Evolutionary conservation across 2,113 vertebrate species (phyloP), one percentile per base, ranked within the genome.

Genomic region (Actenoides lindsayi): DNA sequence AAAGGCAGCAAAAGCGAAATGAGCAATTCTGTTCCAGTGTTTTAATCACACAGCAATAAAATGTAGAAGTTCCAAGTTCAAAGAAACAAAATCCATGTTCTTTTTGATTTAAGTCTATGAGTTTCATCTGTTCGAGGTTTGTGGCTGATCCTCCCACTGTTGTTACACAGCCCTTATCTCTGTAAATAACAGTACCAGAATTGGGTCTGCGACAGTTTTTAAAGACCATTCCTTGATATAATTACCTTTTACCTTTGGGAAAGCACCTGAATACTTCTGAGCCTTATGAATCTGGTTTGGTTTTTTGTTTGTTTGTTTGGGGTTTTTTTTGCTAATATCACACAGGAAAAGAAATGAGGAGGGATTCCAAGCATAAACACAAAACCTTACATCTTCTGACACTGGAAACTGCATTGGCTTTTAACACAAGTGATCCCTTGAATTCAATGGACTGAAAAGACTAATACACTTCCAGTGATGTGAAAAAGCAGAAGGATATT

Each of bases 351-450:
- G 42, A 74, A 88, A 39, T 1, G 2, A 89, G 42, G 74, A 93
- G 41, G 31, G 64, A 89, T 82, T 59, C 50, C 50, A 91, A 48
- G 20, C 75, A 78, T 39, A 77, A 94, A 96, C 87, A 89, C 27
- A 88, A 96, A 97, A 87, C 46, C 63, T 94, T 95, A 91, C 31
- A 50, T 96, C 82, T 97, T 96, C 87, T 96, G 96, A 97, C 81
- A 90, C 30, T 83, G 92, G 87, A 93, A 96, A 97, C 69, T 30
- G 46, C 88, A 89, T 3, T 97, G 97, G 97, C 97, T 98, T 98
- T 97, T 98, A 97, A 95, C 73, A 27, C 96, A 90, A 98, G 65
- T 93, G 92, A 98, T 97, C 89, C 93, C 84, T 93, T 87, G 83
- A 97, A 97, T 78, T 96, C 89, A 97, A 79, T 92, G 89, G 88